Evolutionary conservation across 2,113 vertebrate genomes (phyloP).

Genomic region (Apteryx mantelli): DNA sequence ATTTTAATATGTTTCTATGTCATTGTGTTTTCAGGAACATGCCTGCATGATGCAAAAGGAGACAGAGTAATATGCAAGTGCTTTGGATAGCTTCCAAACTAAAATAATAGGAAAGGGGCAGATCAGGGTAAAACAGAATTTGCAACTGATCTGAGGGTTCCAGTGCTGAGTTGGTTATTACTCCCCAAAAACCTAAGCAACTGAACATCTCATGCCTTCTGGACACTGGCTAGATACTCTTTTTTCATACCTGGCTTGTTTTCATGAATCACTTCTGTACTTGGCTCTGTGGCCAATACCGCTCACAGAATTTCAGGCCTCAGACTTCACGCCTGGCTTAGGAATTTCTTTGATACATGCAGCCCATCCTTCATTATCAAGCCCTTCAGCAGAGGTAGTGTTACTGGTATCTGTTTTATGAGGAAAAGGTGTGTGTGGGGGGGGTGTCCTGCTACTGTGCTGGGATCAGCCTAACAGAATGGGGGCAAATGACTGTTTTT

Average conservation of each 20-base stretch:
- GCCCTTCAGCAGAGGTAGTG: not conserved
- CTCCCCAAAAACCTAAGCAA: not conserved
- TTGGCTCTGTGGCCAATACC: not conserved
- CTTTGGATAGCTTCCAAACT: conserved; percentile 21
- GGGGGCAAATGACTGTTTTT: no score
- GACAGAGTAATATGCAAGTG: not conserved
- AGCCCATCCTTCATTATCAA: not conserved
- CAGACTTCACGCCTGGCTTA: not conserved
- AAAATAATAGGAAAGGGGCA: not conserved
- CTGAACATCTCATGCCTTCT: not conserved
- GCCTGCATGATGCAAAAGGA: not conserved
- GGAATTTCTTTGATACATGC: not conserved
- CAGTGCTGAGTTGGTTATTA: not conserved
- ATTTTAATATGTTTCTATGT: not conserved
- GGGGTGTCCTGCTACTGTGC: no score
- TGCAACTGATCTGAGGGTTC: not conserved
- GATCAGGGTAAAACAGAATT: not conserved
- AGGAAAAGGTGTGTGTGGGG: no score
- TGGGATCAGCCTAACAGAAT: no score
- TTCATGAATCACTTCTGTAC: not conserved
- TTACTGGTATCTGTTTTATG: not conserved
- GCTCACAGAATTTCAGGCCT: not conserved
- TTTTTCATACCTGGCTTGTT: not conserved
- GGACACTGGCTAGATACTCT: not conserved
- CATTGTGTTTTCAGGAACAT: not conserved